A percentile compares a stretch with the other conserved stretches of the same genome.
phyloP scores from a whole-genome alignment of 2,113 vertebrate genomes.

The Gadus macrocephalus region DNA sequence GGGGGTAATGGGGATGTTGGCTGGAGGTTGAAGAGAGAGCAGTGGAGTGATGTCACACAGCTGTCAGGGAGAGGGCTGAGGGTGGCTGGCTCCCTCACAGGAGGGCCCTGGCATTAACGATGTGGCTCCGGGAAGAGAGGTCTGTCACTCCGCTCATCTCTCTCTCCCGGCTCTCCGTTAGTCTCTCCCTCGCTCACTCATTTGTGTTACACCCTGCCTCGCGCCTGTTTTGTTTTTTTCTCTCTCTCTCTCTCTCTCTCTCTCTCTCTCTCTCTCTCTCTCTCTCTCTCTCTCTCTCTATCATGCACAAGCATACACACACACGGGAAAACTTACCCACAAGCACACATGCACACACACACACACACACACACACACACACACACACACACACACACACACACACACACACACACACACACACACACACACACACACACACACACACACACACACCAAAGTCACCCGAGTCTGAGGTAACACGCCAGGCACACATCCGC shows the following conservation, averaged over 20 bases:
- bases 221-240: background rate
- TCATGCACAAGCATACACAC: background rate
- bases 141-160: slow-evolving; percentile 1
- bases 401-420: slow-evolving; percentile 11
- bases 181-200: background rate
- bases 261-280: background rate
- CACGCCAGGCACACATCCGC: no score
- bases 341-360: slow-evolving; percentile 8
- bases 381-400: slow-evolving; percentile 19
- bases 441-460: slow-evolving; percentile 8
- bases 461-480: no score
- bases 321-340: background rate
- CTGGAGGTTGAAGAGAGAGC: slow-evolving; percentile 23
- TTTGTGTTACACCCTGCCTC: no score
- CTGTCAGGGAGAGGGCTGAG: slow-evolving; percentile 35
- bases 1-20: slow-evolving; percentile 26
- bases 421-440: no score
- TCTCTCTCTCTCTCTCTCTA: slow-evolving; percentile 9
- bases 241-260: background rate
- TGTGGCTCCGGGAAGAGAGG: slow-evolving; percentile 56
- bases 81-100: slow-evolving; percentile 43
- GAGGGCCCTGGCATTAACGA: slow-evolving; percentile 56
- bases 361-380: slow-evolving; percentile 15
- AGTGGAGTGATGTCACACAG: slow-evolving; percentile 20
- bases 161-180: background rate